Conservation (phyloP, 2,888 invertebrate genomes). For the Gari tellinella region DNA sequence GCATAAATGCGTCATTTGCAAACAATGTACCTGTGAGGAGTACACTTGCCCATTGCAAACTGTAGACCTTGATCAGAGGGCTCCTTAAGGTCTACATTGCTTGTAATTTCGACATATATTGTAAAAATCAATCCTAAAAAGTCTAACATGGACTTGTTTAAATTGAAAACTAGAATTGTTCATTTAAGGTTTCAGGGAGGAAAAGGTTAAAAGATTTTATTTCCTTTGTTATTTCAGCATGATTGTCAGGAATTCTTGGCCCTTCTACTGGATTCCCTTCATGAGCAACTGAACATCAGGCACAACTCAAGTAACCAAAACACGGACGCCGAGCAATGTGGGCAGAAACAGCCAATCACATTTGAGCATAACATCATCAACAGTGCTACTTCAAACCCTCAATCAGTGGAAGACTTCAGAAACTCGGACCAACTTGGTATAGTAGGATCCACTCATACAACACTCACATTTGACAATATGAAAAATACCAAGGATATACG, state of each 20-base stretch:
- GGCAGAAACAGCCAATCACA: constrained; percentile 51
- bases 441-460: constrained; percentile 22
- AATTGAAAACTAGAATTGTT: too few species aligned
- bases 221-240: constrained; percentile 84
- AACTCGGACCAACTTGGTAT: constrained; percentile 26
- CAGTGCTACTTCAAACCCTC: constrained; percentile 16
- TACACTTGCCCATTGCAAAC: too few species aligned
- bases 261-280: constrained; percentile 87
- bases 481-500: constrained; percentile 13
- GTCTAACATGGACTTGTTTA: too few species aligned
- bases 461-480: constrained; percentile 54
- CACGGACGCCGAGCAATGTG: constrained; percentile 41
- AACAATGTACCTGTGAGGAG: too few species aligned
- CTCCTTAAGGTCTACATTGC: too few species aligned
- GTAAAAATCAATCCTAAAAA: too few species aligned
- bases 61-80: too few species aligned
- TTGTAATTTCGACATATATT: too few species aligned
- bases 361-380: constrained; percentile 56
- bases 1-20: too few species aligned
- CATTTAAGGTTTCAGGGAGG: too few species aligned
- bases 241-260: constrained; percentile 89
- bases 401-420: constrained; percentile 4
- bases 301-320: constrained; percentile 47
- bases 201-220: neutral
- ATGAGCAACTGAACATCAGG: constrained; percentile 86